Percentiles rank a stretch among this genome's conserved stretches.
Evolutionary conservation across 2,113 vertebrate species (phyloP).

Genomic region (Corythaeola cristata): DNA sequence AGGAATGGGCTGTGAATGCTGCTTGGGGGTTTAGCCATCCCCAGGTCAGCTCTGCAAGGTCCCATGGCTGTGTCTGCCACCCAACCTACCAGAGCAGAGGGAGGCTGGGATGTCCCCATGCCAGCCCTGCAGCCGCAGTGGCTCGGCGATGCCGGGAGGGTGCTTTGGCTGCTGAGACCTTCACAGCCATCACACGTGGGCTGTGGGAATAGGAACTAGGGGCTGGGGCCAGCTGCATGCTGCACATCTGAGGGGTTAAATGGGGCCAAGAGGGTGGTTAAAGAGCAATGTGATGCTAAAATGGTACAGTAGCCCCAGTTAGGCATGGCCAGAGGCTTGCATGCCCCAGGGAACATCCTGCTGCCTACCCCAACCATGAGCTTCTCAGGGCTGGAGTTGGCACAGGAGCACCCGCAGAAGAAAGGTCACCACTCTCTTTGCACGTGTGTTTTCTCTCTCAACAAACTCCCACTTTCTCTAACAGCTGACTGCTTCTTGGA

Average conservation of each 20-base stretch:
- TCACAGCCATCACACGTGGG: neutral
- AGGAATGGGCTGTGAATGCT: neutral
- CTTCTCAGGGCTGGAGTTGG: neutral
- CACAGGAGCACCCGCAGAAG: neutral
- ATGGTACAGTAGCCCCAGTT: fast-evolving
- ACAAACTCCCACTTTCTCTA: neutral
- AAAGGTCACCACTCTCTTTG: neutral
- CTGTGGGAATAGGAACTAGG: neutral
- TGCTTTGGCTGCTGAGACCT: neutral
- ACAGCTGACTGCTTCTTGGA: neutral
- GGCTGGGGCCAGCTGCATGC: no score
- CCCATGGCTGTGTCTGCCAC: neutral
- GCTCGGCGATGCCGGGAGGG: neutral
- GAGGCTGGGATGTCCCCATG: neutral
- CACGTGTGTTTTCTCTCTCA: neutral
- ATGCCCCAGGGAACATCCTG: neutral
- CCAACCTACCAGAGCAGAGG: neutral
- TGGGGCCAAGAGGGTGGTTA: neutral
- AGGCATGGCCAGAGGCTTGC: neutral
- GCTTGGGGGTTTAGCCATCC: neutral
- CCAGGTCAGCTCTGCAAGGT: neutral
- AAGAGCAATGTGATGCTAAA: neutral
- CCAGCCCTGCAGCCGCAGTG: neutral
- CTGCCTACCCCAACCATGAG: neutral
- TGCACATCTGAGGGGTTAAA: neutral